These are phyloP conservation scores for Anthonomus grandis DNA, from an alignment of 1,140 invertebrate species.

Conservation along the genomic window DNA sequence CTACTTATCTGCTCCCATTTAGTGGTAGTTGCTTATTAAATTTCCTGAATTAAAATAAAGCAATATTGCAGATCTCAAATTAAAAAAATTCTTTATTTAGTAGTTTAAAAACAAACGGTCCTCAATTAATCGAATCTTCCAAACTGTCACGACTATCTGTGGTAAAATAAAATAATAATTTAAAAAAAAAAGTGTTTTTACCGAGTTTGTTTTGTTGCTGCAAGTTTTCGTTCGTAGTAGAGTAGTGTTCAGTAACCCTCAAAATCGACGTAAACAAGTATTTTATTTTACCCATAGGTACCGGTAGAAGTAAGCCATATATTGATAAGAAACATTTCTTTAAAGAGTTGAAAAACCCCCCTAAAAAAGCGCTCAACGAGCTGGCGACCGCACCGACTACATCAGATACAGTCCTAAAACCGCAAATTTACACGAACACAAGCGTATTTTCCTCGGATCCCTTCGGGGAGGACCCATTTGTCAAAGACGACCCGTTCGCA, in stretches of 20 bases:
- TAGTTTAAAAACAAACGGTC: too few relatives aligned
- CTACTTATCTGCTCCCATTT: too few relatives aligned
- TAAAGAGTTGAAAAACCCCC: constrained; percentile 88
- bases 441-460: constrained; percentile 56
- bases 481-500: constrained; percentile 62
- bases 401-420: constrained; percentile 6
- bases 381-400: constrained; percentile 56
- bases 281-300: constrained; percentile 61
- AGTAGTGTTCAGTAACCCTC: constrained; percentile 15
- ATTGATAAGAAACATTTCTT: constrained; percentile 95
- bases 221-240: constrained; percentile 22
- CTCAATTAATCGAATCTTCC: too few relatives aligned
- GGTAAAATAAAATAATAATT: constrained; percentile 40
- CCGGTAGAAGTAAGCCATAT: constrained; percentile 84
- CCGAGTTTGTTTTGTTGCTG: constrained; percentile 16
- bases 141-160: constrained; percentile 31
- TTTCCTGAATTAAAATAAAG: too few relatives aligned
- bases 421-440: constrained; percentile 38
- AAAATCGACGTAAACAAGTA: constrained; percentile 23
- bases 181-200: constrained; percentile 6
- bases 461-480: constrained; percentile 69
- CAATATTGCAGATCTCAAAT: too few relatives aligned
- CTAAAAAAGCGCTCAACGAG: constrained; percentile 86
- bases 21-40: too few relatives aligned
- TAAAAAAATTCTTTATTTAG: too few relatives aligned